These are phyloP conservation scores for Crossoptilon crossoptilon DNA, from an alignment of 2,797 vertebrate species.

Conservation along the genomic window DNA sequence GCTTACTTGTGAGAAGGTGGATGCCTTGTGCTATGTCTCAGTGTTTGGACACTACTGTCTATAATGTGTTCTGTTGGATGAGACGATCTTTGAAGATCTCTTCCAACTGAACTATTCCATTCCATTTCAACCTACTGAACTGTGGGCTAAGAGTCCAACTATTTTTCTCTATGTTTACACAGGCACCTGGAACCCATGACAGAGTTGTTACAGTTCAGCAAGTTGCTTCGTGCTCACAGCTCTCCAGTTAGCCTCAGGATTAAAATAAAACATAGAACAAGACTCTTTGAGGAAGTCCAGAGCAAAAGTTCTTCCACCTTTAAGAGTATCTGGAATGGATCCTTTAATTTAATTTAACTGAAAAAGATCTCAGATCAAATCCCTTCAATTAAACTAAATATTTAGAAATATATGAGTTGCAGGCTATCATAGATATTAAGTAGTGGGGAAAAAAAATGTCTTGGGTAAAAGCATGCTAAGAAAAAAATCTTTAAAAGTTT, in stretches of 20 bases:
- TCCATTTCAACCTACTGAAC: neutral
- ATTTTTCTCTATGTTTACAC: neutral
- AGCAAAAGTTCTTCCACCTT: neutral
- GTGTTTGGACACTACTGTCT: neutral
- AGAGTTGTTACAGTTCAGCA: neutral
- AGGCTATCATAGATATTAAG: neutral
- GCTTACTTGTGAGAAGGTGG: neutral
- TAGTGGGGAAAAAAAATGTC: neutral
- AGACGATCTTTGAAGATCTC: neutral
- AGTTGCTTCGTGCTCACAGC: neutral
- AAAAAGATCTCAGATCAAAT: neutral
- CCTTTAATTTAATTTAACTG: neutral
- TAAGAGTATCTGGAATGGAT: neutral
- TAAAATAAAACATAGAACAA: neutral
- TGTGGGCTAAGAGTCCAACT: neutral
- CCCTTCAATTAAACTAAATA: neutral
- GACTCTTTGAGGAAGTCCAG: neutral
- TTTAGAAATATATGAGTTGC: conserved; percentile 8
- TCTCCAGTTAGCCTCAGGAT: neutral
- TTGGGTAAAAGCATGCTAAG: conserved; percentile 48
- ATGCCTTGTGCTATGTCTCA: neutral
- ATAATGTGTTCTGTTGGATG: neutral
- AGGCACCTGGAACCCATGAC: neutral
- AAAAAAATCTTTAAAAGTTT: conserved; percentile 59
- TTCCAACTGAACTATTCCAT: neutral